Base-by-base conservation (phyloP, 2,797 vertebrate species). In the Salarias fasciatus region DNA sequence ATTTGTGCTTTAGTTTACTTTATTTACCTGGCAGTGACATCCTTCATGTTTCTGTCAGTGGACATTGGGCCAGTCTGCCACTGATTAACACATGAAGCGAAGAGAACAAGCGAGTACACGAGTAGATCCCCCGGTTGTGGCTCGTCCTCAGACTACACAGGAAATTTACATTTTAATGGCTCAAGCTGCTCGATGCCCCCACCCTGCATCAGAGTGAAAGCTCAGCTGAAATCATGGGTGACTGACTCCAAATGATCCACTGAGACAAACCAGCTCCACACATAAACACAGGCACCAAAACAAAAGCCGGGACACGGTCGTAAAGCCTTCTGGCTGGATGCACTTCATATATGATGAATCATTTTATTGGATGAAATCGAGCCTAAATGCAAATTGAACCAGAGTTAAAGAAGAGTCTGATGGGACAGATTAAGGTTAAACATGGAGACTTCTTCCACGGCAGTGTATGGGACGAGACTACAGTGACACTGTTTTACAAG, bases 131-230 rank as follows among this genome's bases (percentile, higher is more conserved):
- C 53, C 64, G 49, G n/a, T 54, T 64, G 60, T 52, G 47, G 38
- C 57, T 42, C 54, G 42, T 61, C 38, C 53, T 69, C 66, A 72
- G 61, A 59, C 64, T 72, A 76, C 66, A 58, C 53, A 62, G 54
- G 41, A 69, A 79, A 88, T 87, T 80, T 82, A 75, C 86, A 86
- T 89, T 77, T 87, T 86, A 87, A 87, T 87, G 65, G 78, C 59
- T 68, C 12, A 63, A 71, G 64, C 75, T 76, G 74, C 72, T 71
- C 44, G 4, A 18, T 71, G 77, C 59, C 47, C 38, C 18, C 18
- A 24, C 18, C 43, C 44, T 51, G 52, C 68, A 74, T 75, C 62
- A 69, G 71, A 80, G 54, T 83, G 83, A 84, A 84, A 84, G 78
- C 86, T 89, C 86, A 88, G 83, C 77, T 78, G 57, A 86, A 86